phyloP scores from a whole-genome alignment of 2,888 invertebrate species.

The Tetragonisca angustula region DNA sequence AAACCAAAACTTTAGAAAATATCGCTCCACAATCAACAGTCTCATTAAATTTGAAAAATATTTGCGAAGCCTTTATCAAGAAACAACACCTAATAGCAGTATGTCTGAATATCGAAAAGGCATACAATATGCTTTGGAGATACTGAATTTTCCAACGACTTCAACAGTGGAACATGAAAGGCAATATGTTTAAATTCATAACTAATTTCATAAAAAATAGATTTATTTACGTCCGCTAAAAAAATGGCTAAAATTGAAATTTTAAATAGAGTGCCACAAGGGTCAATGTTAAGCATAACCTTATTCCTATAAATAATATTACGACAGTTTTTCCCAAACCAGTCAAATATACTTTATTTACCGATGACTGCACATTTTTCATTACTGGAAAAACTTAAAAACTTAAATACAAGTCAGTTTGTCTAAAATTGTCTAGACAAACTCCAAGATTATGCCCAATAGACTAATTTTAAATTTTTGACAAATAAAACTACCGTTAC shows the following conservation, averaged over 20 bases:
- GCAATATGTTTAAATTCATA: too few species aligned
- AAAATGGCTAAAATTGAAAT: background rate
- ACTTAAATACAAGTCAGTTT: too few species aligned
- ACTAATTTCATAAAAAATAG: background rate
- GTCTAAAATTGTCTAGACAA: too few species aligned
- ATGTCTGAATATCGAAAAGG: background rate
- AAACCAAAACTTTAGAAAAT: conserved; percentile 9
- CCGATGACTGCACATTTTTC: background rate
- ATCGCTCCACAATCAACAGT: background rate
- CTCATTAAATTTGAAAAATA: background rate
- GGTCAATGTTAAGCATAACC: background rate
- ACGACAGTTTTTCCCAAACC: background rate
- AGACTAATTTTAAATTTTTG: background rate
- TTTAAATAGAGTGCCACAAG: background rate
- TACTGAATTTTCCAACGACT: background rate
- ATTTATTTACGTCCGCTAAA: background rate
- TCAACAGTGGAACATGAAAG: background rate
- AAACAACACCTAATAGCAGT: background rate
- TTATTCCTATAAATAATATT: background rate
- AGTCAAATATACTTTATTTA: background rate
- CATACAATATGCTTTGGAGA: background rate
- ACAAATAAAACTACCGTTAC: background rate
- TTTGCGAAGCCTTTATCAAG: background rate
- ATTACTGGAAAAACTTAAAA: background rate
- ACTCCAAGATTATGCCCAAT: background rate